phyloP scores from a whole-genome alignment of 2,797 vertebrate genomes.

The Sebastiscus albofasciatus region DNA sequence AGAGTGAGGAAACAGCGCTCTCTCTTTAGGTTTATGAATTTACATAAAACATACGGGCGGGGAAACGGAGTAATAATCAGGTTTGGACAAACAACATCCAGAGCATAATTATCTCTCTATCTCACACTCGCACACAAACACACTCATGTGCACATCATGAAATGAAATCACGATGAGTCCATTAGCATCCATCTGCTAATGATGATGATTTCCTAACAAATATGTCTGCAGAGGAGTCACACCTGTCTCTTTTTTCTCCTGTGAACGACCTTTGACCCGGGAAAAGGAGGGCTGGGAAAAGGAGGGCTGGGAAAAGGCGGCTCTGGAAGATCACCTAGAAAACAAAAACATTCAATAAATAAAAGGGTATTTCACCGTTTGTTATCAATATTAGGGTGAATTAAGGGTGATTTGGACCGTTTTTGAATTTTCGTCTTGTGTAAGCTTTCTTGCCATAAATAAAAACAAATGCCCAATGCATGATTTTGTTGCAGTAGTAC shows the following conservation, averaged over 20 bases:
- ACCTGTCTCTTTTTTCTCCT: slow-evolving; percentile 86
- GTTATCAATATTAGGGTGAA: neutral
- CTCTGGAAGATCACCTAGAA: slow-evolving; percentile 74
- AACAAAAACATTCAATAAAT: slow-evolving; percentile 20
- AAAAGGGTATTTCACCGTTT: neutral
- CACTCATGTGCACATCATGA: neutral
- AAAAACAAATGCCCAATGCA: no score
- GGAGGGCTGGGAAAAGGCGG: slow-evolving; percentile 80
- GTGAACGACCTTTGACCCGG: slow-evolving; percentile 70
- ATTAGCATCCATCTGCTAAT: neutral
- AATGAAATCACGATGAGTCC: neutral
- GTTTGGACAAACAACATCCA: slow-evolving; percentile 29
- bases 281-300: slow-evolving; percentile 79
- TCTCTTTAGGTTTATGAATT: slow-evolving; percentile 32
- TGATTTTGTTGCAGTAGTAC: no score
- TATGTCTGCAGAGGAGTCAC: neutral
- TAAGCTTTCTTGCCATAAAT: no score
- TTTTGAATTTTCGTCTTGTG: no score
- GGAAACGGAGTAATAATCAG: slow-evolving; percentile 14
- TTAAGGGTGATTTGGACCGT: no score
- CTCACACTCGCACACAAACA: neutral
- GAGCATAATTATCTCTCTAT: slow-evolving; percentile 6
- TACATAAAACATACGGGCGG: slow-evolving; percentile 12
- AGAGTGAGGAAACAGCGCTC: slow-evolving; percentile 9
- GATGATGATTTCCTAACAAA: neutral